Base-by-base conservation (phyloP, 2,797 vertebrate genomes). In the Salarias fasciatus region DNA sequence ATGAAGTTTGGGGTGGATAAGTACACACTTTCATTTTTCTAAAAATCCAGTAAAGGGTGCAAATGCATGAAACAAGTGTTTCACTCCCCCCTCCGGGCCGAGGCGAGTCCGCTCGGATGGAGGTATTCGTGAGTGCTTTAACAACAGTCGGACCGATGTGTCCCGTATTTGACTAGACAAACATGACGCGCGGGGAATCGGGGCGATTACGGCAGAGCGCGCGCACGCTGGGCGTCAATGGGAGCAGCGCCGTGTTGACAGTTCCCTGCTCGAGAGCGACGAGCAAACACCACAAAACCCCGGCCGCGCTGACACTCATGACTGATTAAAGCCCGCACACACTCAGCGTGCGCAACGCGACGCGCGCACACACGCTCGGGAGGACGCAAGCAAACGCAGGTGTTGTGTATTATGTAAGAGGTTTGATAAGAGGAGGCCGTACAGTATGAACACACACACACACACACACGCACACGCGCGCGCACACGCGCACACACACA, bases 181-280 rank as follows among this genome's bases (percentile, higher is more conserved):
- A 85, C 78, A 87, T 89, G 88, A 91, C 86, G 83, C 68, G 75
- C 60, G 33, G 61, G 70, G 63, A 75, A 55, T 62, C 29, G 47
- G 50, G 71, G 59, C 42, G 70, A 86, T 88, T 88, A 86, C 79
- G 65, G 74, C 84, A 73, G 70, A 63, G 79, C 45, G 85, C 79
- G 74, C 76, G 57, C 82, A 63, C 56, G 78, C 66, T 60, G 80
- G 81, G 85, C 88, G 86, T 90, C 86, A 88, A 69, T 77, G 82
- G 67, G 72, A 76, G 76, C 77, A 56, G 69, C 59, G 73, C 69
- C 41, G 61, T 91, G 90, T 92, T 92, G 90, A 92, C 90, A 88
- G 86, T 91, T 91, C 85, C 74, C 80, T 67, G 71, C 81, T 80
- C 83, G 55, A 78, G 69, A 87, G 79, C 76, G 75, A 81, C 79